Base-by-base conservation (phyloP, 2,113 vertebrate genomes). In the Saccopteryx bilineata region DNA sequence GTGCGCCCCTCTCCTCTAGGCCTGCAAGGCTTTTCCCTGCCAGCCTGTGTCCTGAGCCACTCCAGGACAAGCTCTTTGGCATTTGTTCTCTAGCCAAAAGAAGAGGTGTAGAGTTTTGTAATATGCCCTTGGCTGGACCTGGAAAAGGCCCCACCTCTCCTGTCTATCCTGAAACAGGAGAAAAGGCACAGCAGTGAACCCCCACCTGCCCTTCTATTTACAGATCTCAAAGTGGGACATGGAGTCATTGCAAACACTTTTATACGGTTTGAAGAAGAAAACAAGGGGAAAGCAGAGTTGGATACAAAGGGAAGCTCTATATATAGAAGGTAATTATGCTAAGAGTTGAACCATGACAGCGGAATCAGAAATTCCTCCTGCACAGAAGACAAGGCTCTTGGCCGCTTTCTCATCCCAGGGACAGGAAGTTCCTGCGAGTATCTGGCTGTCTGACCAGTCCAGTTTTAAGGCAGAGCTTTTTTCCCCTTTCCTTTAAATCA, bases 321-420 rank as follows among this genome's bases (percentile, higher is more conserved):
- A 92, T 83, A 89, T 76, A 96, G 91, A 69, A 86, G 1, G 31
- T 0, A 39, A 96, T 98, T 98, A 98, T 92, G 89, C 96, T 97
- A 95, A 98, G 97, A 94, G 95, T 52, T 81, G 18, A 83, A 78
- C 72, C 19, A 19, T 17, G 50, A 79, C 85, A 87, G 50, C 65
- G 69, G 50, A 92, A 83, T 14, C 52, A 87, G 87, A 89, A 69
- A 89, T 76, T 24, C 83, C 63, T 7, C 74, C 48, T 11, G 71
- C 72, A 24, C 65, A 60, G n/a, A 76, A 91, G 52, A 89, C 56
- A 80, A n/a, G 78, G 52, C 69, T 54, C 72, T 68, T 91, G 80
- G 91, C 83, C 15, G 7, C 21, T 11, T 14, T 72, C 83, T 69
- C 72, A 75, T 89, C 66, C 68, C 89, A 58, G 90, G 63, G 76